phyloP scores from a whole-genome alignment of 2,113 vertebrate species.

The Callorhinus ursinus region DNA sequence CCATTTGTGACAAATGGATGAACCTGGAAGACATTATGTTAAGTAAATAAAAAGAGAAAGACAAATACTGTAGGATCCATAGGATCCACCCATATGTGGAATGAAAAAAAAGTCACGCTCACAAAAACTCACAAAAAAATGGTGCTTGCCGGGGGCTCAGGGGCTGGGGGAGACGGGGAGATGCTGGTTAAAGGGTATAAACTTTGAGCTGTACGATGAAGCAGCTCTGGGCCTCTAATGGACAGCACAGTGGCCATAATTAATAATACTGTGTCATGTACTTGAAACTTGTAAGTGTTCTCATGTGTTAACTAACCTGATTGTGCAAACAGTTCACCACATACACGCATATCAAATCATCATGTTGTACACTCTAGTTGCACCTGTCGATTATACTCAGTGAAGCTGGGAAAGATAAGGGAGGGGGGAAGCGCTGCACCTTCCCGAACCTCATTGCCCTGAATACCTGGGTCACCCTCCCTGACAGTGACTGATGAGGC shows the following conservation, averaged over 20 bases:
- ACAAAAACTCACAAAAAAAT: too few relatives aligned
- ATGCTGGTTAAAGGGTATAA: neutral
- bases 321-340: too few relatives aligned
- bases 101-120: neutral
- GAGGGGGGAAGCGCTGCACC: neutral
- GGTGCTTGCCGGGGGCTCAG: neutral
- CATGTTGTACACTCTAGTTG: too few relatives aligned
- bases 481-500: too few relatives aligned
- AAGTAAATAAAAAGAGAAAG: neutral
- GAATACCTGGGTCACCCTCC: neutral
- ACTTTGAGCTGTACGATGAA: too few relatives aligned
- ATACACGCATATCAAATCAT: neutral
- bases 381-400: neutral
- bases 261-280: too few relatives aligned
- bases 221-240: too few relatives aligned
- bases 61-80: neutral
- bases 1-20: too few relatives aligned
- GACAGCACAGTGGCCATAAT: too few relatives aligned
- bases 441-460: neutral
- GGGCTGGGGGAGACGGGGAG: neutral
- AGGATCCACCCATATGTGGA: neutral
- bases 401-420: too few relatives aligned
- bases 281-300: neutral
- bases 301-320: neutral
- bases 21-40: neutral